Evolutionary conservation across 2,888 invertebrate genomes (phyloP).

Genomic region (Cryptocephalus primarius): DNA sequence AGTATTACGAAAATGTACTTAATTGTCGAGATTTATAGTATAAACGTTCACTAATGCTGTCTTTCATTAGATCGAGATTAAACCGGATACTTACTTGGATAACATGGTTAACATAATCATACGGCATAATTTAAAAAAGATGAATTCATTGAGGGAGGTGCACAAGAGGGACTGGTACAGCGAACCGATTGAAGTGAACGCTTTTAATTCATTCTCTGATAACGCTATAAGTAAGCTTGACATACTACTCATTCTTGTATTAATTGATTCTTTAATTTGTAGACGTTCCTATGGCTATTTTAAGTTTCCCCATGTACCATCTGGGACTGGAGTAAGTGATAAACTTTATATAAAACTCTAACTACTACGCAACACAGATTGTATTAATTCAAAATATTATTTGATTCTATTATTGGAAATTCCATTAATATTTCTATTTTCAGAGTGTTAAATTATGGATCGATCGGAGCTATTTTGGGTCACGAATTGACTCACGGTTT

Average conservation of each 20-base stretch:
- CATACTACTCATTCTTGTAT: background rate
- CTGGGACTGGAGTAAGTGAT: constrained; percentile 71
- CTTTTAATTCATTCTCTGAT: constrained; percentile 67
- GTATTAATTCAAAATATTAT: too few species aligned
- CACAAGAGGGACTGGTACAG: constrained; percentile 60
- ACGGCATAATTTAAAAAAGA: constrained; percentile 41
- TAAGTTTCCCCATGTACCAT: constrained; percentile 76
- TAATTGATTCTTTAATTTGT: constrained; percentile 20
- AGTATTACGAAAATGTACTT: constrained; percentile 53
- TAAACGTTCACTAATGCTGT: too few species aligned
- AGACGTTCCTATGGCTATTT: constrained; percentile 76
- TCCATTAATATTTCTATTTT: constrained; percentile 14
- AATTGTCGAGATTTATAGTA: constrained; percentile 6
- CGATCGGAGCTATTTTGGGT: constrained; percentile 66
- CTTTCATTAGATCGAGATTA: constrained; percentile 40
- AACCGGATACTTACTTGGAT: constrained; percentile 48
- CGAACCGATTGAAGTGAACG: constrained; percentile 70
- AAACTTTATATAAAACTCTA: background rate
- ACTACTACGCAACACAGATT: too few species aligned
- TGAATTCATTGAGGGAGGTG: constrained; percentile 43
- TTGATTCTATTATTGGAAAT: too few species aligned
- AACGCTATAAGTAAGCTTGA: constrained; percentile 65
- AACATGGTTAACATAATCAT: constrained; percentile 59
- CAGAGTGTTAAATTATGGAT: constrained; percentile 74
- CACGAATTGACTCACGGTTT: constrained; percentile 58